Percentiles rank a stretch among this genome's conserved stretches.
Conservation (phyloP, 2,113 vertebrate genomes). For the Psephotus haematonotus region DNA sequence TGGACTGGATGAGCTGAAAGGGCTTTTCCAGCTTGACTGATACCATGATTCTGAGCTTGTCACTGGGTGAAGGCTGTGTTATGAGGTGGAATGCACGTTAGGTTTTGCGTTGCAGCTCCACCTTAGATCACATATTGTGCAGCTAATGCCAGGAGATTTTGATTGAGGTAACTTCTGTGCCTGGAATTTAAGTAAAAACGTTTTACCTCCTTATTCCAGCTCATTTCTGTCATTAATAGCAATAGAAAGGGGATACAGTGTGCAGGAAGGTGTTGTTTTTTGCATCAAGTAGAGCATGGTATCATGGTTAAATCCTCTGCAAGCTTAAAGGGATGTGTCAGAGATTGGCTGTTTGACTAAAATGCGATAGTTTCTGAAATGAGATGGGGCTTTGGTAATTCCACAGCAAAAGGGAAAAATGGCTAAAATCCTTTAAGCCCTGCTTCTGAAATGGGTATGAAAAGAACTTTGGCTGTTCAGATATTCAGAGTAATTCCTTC, state of each 20-base stretch:
- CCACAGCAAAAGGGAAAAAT: neutral
- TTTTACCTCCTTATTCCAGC: neutral
- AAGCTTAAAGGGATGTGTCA: neutral
- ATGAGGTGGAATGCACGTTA: accelerated
- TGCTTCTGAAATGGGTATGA: neutral
- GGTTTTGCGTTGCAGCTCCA: accelerated
- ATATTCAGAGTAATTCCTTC: neutral
- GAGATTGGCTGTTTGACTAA: neutral
- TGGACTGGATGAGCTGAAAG: neutral
- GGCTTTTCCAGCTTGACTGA: neutral
- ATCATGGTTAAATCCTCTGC: neutral
- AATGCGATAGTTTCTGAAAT: neutral
- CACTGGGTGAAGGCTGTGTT: neutral
- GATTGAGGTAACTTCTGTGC: neutral
- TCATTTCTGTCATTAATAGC: neutral
- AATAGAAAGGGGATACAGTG: neutral
- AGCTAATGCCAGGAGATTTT: neutral
- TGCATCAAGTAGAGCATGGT: neutral
- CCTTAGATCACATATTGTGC: neutral
- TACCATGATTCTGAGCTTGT: neutral
- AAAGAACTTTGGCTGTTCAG: neutral
- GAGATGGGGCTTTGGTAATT: neutral
- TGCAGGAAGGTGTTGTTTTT: neutral
- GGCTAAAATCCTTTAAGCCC: neutral
- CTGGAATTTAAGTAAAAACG: neutral